A percentile compares a stretch with the other conserved stretches of the same genome.
phyloP scores from a whole-genome alignment of 2,888 invertebrate genomes.

The Drosophila subsilvestris region DNA sequence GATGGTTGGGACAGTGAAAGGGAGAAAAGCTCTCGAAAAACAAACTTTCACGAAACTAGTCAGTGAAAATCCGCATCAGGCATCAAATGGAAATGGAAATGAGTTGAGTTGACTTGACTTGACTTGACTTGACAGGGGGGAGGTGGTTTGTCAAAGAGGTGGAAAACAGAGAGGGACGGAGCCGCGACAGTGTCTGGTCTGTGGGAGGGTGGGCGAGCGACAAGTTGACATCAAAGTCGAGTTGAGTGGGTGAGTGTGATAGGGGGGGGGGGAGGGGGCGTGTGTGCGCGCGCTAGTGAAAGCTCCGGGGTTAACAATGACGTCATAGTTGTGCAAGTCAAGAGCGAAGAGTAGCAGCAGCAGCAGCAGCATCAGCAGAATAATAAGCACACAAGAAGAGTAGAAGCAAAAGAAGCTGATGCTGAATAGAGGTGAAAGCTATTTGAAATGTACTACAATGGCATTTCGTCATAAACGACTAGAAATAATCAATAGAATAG shows the following conservation, averaged over 20 bases:
- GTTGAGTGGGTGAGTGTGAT: conserved; percentile 18
- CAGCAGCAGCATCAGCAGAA: background rate
- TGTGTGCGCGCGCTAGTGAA: conserved; percentile 49
- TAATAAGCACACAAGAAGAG: background rate
- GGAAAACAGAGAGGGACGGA: background rate
- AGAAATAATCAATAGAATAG: conserved; percentile 73
- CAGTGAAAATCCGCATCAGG: conserved; percentile 54
- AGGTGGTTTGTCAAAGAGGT: conserved; percentile 32
- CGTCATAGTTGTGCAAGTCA: conserved; percentile 67
- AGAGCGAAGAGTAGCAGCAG: conserved; percentile 10
- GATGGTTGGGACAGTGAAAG: background rate
- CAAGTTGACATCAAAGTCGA: conserved; percentile 26
- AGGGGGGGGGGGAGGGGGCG: conserved; percentile 18
- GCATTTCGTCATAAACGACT: conserved; percentile 73
- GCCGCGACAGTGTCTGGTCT: conserved; percentile 11
- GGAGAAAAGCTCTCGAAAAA: conserved; percentile 63
- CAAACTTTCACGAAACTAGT: conserved; percentile 63
- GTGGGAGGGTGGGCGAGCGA: background rate
- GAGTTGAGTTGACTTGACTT: conserved; percentile 66
- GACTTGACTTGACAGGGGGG: no score
- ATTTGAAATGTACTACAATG: conserved; percentile 53
- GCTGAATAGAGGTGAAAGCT: conserved; percentile 44
- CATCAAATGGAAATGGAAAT: conserved; percentile 75
- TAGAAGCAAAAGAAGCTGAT: background rate
- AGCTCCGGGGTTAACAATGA: conserved; percentile 74